Conservation (phyloP, 2,113 vertebrate species). For the Vidua macroura region DNA sequence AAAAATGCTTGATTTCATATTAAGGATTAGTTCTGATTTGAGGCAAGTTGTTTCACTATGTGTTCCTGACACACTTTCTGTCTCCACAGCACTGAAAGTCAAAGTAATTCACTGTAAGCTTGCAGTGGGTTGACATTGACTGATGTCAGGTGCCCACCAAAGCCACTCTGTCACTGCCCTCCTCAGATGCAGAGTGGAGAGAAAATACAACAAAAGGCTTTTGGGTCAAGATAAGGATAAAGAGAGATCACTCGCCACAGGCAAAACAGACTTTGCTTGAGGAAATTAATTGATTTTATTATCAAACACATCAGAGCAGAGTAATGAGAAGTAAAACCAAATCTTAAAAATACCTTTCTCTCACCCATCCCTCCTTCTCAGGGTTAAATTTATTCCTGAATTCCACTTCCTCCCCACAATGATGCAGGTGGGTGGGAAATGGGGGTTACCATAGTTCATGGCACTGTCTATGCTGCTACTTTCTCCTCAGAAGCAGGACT, state of each 20-base stretch:
- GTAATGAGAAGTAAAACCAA: background rate
- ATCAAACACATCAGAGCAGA: background rate
- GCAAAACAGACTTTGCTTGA: background rate
- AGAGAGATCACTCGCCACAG: background rate
- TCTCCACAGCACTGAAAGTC: background rate
- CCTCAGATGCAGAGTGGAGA: background rate
- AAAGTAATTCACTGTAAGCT: slow-evolving; percentile 31
- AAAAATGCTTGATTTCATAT: background rate
- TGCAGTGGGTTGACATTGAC: background rate
- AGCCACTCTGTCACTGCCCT: background rate
- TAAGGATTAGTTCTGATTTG: slow-evolving; percentile 43
- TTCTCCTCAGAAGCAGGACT: background rate
- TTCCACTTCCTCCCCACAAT: background rate
- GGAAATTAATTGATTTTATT: background rate
- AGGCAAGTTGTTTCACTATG: background rate
- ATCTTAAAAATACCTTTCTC: background rate
- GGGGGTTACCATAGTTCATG: background rate
- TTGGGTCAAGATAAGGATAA: background rate
- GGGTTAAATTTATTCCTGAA: background rate
- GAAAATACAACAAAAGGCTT: background rate
- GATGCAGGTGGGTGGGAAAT: background rate
- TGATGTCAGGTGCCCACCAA: background rate
- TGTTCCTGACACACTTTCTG: background rate
- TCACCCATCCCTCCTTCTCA: background rate
- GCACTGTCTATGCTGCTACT: rapidly evolving